These are phyloP conservation scores for Geopemphigus sp. DNA, from an alignment of 1,140 invertebrate genomes.

Conservation along the genomic window DNA sequence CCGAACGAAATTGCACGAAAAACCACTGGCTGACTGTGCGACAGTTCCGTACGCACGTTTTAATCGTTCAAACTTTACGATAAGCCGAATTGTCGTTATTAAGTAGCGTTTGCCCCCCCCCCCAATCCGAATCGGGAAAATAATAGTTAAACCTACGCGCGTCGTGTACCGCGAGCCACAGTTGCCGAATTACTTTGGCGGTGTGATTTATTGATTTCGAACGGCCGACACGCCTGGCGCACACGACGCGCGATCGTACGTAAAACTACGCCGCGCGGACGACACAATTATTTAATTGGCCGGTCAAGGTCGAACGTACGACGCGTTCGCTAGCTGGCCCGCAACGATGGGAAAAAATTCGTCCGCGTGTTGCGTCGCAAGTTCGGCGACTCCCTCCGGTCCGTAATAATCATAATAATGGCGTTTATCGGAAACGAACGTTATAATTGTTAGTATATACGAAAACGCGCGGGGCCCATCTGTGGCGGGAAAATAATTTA, in stretches of 20 bases:
- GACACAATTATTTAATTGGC: slow-evolving; percentile 37
- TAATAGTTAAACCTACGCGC: too few species aligned
- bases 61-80: neutral
- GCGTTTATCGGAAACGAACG: too few species aligned
- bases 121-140: neutral
- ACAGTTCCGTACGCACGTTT: neutral
- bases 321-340: neutral
- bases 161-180: too few species aligned
- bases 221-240: too few species aligned
- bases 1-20: neutral
- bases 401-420: too few species aligned
- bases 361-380: neutral
- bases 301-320: slow-evolving; percentile 37
- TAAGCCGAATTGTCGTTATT: neutral
- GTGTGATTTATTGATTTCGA: too few species aligned
- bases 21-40: neutral
- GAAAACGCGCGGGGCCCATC: too few species aligned
- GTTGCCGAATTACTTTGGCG: too few species aligned
- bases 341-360: neutral
- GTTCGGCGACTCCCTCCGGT: too few species aligned
- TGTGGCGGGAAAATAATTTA: too few species aligned
- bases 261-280: neutral
- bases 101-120: neutral
- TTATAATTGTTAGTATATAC: too few species aligned
- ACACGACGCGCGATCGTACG: neutral